Evolutionary conservation across 2,888 invertebrate species (phyloP).

Genomic region (Apotomis turbidana): DNA sequence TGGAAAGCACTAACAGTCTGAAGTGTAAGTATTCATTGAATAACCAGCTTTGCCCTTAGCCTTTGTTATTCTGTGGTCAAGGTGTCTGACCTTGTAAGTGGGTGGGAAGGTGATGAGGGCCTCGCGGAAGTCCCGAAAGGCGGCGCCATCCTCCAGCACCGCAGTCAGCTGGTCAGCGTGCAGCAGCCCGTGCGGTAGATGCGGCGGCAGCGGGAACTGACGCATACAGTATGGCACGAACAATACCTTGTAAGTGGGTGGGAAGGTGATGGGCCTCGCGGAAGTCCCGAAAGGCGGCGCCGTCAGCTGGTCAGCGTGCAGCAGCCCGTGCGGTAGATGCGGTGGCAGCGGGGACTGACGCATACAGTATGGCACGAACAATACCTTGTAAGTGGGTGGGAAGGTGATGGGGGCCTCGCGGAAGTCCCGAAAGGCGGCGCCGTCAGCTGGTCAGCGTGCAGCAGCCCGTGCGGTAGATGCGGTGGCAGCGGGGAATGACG

Average conservation of each 20-base stretch:
- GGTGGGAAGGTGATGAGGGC: slow-evolving; percentile 96
- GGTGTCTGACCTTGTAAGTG: slow-evolving; percentile 90
- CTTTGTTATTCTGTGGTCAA: too few species aligned
- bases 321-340: slow-evolving; percentile 88
- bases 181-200: slow-evolving; percentile 88
- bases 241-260: slow-evolving; percentile 94
- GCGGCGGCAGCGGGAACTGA: slow-evolving; percentile 88
- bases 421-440: slow-evolving; percentile 94
- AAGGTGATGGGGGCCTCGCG: slow-evolving; percentile 95
- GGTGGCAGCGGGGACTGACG: slow-evolving; percentile 87
- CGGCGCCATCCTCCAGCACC: slow-evolving; percentile 90
- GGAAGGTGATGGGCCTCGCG: slow-evolving; percentile 96
- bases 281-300: slow-evolving; percentile 94
- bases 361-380: neutral
- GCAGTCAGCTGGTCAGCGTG: slow-evolving; percentile 93
- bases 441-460: slow-evolving; percentile 94
- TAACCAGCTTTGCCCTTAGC: too few species aligned
- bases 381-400: slow-evolving; percentile 96
- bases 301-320: slow-evolving; percentile 94
- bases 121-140: slow-evolving; percentile 95
- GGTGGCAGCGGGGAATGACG: slow-evolving; percentile 87
- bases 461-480: slow-evolving; percentile 88
- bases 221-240: neutral
- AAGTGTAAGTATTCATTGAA: too few species aligned
- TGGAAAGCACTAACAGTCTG: too few species aligned